Evolutionary conservation across 2,113 vertebrate genomes (phyloP).

Genomic region (Anoplopoma fimbria): DNA sequence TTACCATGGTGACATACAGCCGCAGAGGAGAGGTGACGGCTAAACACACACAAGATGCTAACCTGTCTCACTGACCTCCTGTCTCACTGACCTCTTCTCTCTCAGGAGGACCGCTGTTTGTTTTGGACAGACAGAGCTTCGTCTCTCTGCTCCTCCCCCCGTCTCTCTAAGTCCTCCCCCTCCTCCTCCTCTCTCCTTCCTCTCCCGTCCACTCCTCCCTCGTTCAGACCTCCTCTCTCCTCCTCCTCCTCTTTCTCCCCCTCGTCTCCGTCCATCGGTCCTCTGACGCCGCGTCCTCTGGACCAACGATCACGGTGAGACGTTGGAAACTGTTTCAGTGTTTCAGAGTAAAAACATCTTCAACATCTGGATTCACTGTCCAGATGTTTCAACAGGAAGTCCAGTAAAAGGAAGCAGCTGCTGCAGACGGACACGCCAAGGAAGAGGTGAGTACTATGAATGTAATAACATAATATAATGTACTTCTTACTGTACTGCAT

Average conservation of each 20-base stretch:
- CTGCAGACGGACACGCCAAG: constrained; percentile 22
- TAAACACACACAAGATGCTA: neutral
- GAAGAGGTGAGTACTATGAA: constrained; percentile 49
- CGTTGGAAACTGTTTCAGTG: neutral
- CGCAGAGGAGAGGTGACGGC: constrained; percentile 64
- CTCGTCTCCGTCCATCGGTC: neutral
- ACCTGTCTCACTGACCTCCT: neutral
- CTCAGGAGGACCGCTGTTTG: constrained; percentile 69
- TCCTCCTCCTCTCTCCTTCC: neutral
- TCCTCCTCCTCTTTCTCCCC: constrained; percentile 15
- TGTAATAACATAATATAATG: too few relatives aligned
- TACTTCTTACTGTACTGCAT: too few relatives aligned
- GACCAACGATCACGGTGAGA: constrained; percentile 49
- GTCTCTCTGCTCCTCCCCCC: neutral
- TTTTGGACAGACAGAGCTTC: constrained; percentile 57
- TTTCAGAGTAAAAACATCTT: too few relatives aligned
- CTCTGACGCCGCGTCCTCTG: too few relatives aligned
- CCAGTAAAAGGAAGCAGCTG: constrained; percentile 66
- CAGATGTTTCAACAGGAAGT: constrained; percentile 43
- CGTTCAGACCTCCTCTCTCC: constrained; percentile 1
- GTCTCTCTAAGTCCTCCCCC: neutral
- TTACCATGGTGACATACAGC: constrained; percentile 75
- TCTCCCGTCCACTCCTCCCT: constrained; percentile 18
- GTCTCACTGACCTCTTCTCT: constrained; percentile 2
- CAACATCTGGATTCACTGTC: neutral